Conservation (phyloP, 2,797 vertebrate genomes). For the Rhabdomys pumilio region DNA sequence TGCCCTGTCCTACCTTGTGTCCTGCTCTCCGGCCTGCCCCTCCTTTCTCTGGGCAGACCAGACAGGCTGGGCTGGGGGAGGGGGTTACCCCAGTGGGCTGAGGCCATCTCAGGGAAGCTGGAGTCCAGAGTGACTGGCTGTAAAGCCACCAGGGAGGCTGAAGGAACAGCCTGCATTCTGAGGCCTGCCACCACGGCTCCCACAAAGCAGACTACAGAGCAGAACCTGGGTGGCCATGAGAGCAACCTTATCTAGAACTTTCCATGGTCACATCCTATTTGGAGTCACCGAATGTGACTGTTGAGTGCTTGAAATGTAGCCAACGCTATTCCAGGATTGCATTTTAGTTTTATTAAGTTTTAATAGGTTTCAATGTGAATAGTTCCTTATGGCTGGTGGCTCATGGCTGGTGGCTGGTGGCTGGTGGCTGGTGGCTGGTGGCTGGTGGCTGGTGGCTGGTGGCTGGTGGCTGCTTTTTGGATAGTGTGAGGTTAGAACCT, state of each 20-base stretch:
- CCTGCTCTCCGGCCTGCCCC: constrained; percentile 19
- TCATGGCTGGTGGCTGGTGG: background rate
- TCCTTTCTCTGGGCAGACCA: background rate
- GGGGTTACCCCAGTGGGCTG: background rate
- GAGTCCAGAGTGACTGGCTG: background rate
- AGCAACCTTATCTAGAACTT: background rate
- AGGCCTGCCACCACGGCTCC: background rate
- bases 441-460: background rate
- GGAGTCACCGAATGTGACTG: fast-evolving
- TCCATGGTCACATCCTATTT: fast-evolving
- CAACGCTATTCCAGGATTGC: background rate
- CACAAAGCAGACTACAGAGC: background rate
- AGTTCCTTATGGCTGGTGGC: background rate
- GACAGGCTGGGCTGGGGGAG: constrained; percentile 33
- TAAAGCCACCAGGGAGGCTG: background rate
- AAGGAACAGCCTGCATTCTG: background rate
- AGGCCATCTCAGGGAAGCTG: constrained; percentile 3
- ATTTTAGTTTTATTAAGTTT: background rate
- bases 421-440: background rate
- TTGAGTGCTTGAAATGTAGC: background rate
- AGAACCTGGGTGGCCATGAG: background rate
- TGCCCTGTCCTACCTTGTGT: constrained; percentile 60
- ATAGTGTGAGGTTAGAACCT: background rate
- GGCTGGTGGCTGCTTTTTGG: background rate
- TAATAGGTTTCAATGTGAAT: constrained; percentile 23